Evolutionary conservation across 1,140 invertebrate species (phyloP).

Genomic region (Lordiphosa clarofinis): DNA sequence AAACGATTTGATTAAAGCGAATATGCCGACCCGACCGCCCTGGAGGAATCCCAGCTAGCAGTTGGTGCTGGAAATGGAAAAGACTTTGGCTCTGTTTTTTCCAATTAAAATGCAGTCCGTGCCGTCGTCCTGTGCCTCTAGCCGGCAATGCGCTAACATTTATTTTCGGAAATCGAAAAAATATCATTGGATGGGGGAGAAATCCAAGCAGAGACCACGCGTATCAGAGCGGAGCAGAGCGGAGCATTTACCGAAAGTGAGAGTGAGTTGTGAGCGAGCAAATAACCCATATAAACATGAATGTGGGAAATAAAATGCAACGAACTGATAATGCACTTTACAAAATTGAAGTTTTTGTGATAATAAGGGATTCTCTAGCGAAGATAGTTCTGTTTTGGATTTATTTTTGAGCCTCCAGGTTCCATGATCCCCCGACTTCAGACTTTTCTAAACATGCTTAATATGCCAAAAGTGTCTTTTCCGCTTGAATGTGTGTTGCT

Average conservation of each 20-base stretch:
- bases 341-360: too few relatives aligned
- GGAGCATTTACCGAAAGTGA: constrained; percentile 35
- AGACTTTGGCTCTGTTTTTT: constrained; percentile 35
- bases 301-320: not conserved
- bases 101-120: constrained; percentile 67
- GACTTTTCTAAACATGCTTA: too few relatives aligned
- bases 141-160: constrained; percentile 43
- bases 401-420: too few relatives aligned
- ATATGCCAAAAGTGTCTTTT: too few relatives aligned
- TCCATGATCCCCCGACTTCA: too few relatives aligned
- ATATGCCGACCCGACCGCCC: constrained; percentile 41
- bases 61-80: constrained; percentile 29
- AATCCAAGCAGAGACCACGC: not conserved
- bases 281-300: not conserved
- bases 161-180: constrained; percentile 77
- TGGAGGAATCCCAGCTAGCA: constrained; percentile 22
- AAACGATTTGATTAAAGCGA: constrained; percentile 76
- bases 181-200: constrained; percentile 14
- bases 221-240: constrained; percentile 4
- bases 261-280: constrained; percentile 36
- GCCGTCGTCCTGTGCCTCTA: constrained; percentile 45
- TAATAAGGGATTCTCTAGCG: too few relatives aligned
- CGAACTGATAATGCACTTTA: constrained; percentile 30
- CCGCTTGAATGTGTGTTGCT: too few relatives aligned
- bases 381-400: too few relatives aligned